Base-by-base conservation (phyloP, 2,888 invertebrate genomes). In the Apamea monoglypha region DNA sequence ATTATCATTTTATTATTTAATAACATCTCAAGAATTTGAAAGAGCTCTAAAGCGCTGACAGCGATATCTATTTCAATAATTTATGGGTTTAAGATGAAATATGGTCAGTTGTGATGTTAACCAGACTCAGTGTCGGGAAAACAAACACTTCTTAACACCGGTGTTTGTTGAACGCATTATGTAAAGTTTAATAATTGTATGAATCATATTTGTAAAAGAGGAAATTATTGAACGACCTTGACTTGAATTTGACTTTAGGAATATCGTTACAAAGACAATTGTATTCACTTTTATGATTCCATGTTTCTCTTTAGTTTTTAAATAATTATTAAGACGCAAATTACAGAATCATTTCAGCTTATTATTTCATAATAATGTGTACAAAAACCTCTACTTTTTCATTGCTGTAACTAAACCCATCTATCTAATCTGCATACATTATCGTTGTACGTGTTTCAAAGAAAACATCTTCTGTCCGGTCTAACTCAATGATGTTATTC, bases 51-150 rank as follows among this genome's bases (percentile, higher is more conserved):
- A 74, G 63, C 18, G 66, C 74, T 29, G 78, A 72, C 76, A 74
- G 74, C n/a, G 32, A 80, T 74, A 78, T 74, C 72, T 82, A 84
- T 88, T 87, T 82, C 59, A 69, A 84, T 80, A 87, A 88, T 89
- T 88, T 88, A 91, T 86, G 78, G 53, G 63, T 75, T 61, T 83
- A 82, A 80, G 83, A 88, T 88, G 83, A 89, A 88, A 83, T 89
- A 91, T 88, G 74, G 74, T 78, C 61, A 77, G 82, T 71, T 81
- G 68, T 88, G 92, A 91, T 82, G 81, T 56, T 91, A 88, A 85
- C 88, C 92, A 92, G 92, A 89, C 87, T 75, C 73, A 70, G 40
- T 82, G 73, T 80, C 61, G 74, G 76, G 64, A 86, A 90, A 90
- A 90, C 87, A 90, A 91, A 90, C 89, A 86, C 85, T 84, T 82